phyloP scores from a whole-genome alignment of 2,797 vertebrate genomes.

The Acanthurus tractus region DNA sequence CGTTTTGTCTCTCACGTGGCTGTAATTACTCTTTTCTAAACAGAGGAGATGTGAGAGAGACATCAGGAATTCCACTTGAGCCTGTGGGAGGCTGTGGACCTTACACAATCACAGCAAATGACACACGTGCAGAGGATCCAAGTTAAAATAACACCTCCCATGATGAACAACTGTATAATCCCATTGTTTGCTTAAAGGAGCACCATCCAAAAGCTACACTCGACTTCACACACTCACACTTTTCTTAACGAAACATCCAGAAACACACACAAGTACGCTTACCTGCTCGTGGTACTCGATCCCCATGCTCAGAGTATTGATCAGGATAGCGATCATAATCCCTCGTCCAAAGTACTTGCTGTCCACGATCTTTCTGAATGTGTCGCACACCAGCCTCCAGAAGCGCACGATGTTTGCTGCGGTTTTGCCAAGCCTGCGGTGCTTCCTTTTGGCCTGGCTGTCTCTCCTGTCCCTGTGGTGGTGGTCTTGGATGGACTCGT shows the following conservation, averaged over 20 bases:
- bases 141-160: slow-evolving; percentile 12
- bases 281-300: slow-evolving; percentile 97
- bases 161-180: no score
- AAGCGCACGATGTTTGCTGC: slow-evolving; percentile 86
- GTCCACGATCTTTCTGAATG: slow-evolving; percentile 94
- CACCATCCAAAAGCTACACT: neutral
- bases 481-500: slow-evolving; percentile 93
- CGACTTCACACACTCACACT: neutral
- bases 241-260: neutral
- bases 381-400: slow-evolving; percentile 94
- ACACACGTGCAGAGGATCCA: slow-evolving; percentile 41
- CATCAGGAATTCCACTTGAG: slow-evolving; percentile 67
- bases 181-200: neutral
- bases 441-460: slow-evolving; percentile 81
- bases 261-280: slow-evolving; percentile 52
- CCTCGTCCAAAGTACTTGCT: slow-evolving; percentile 98
- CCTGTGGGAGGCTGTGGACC: slow-evolving; percentile 49
- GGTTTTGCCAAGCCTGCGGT: slow-evolving; percentile 70
- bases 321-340: slow-evolving; percentile 97
- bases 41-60: slow-evolving; percentile 66
- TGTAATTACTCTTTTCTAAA: slow-evolving; percentile 76
- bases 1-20: slow-evolving; percentile 63
- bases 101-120: slow-evolving; percentile 52
- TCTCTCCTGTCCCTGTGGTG: slow-evolving; percentile 89
- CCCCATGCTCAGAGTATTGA: slow-evolving; percentile 98